Conservation (phyloP, 1,140 invertebrate species). For the Saccostrea echinata region DNA sequence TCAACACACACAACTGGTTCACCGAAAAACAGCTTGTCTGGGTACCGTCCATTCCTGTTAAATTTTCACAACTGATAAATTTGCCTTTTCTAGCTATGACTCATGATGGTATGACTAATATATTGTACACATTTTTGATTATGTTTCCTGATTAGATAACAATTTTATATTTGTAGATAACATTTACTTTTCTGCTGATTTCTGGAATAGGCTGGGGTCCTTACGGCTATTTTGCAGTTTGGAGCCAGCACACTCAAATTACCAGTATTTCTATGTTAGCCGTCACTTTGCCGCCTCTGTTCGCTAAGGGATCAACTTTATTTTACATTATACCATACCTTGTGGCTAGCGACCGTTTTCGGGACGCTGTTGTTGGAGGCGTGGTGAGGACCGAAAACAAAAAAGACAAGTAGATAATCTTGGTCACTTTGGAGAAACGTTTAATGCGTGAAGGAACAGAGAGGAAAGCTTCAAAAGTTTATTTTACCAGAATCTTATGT, state of each 20-base stretch:
- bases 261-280: conserved; percentile 62
- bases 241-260: conserved; percentile 55
- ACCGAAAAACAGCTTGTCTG: conserved; percentile 60
- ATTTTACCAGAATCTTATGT: too few species aligned
- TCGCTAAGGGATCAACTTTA: conserved; percentile 60
- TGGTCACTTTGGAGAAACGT: too few species aligned
- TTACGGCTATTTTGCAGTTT: conserved; percentile 61
- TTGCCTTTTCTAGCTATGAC: too few species aligned
- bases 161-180: conserved; percentile 56
- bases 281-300: conserved; percentile 64
- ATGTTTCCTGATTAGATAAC: too few species aligned
- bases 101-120: too few species aligned
- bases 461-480: too few species aligned
- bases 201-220: conserved; percentile 65
- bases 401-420: too few species aligned
- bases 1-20: conserved; percentile 48
- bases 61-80: too few species aligned
- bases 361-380: conserved; percentile 51
- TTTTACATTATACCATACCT: conserved; percentile 65
- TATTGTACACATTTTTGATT: too few species aligned
- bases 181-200: conserved; percentile 57
- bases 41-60: conserved; percentile 52
- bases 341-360: conserved; percentile 58
- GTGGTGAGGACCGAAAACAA: neutral
- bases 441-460: too few species aligned